Evolutionary conservation across 2,888 invertebrate species (phyloP), one percentile per base, ranked within the genome.

Genomic region (Rhimphoctona megacephalus): DNA sequence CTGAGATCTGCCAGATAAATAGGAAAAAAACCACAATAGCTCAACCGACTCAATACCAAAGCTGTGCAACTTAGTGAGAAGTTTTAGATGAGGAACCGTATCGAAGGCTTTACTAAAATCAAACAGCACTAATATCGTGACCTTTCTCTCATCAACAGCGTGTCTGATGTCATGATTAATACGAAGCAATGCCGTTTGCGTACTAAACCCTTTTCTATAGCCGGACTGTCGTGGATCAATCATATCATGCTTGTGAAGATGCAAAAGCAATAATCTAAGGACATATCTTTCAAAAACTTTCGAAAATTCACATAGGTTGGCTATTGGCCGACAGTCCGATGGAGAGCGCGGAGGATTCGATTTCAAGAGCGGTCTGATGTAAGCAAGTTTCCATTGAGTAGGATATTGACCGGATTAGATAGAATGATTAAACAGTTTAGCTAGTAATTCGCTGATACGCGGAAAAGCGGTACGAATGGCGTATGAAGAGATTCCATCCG

Each of bases 81-180:
- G 22, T 11, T 11, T 7, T 30, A 64, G 30, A 25, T 66, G 36
- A 19, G 36, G 4, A 4, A 66, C 66, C 17, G 36, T 36, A 7
- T 66, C 66, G 8, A 66, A 66, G 19, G 66, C 66, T 33, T 66
- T 66, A 17, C 66, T 66, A 17, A 66, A 66, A 8, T 66, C 33
- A 17, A 33, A 66, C 66, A 33, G 19, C 1, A 66, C 66, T 36
- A 66, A 36, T 17, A 66, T 66, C 17, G 66, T 66, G 2, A 66
- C 2, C 7, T 25, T 19, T 17, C 66, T 2, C 5, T 36, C 66
- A 36, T 66, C 66, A 14, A 36, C 66, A 4, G 22, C 66, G 4
- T 25, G 36, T 5, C 66, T 5, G 7, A 66, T 19, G 36, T 66
- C 66, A 7, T 66, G 66, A 66, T 4, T 36, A 17, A 39, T 5